Evolutionary conservation across 1,140 invertebrate genomes (phyloP), one percentile per base, ranked within the genome.

Genomic region (Rhagoletis pomonella): DNA sequence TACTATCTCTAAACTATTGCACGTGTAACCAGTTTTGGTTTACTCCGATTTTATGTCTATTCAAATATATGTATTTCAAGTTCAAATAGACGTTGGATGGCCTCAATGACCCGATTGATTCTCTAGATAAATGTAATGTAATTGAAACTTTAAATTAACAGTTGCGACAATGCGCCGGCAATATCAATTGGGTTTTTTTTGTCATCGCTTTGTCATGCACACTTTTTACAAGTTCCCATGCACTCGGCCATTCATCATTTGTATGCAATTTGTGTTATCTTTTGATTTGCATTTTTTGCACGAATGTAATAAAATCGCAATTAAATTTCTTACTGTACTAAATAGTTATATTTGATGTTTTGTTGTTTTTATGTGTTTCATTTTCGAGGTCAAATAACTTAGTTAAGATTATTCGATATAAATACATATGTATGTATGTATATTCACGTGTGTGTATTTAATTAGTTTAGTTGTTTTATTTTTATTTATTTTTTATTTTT

Each of bases 201-300:
- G 44, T 44, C 67, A 73, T 73, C 4, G 44, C 17, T 73, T 12
- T 73, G 14, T 42, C 17, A 12, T 39, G 12, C 17, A 47, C 42
- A 47, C 10, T 5, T 47, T 12, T 62, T n/a, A 62, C 14, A 42
- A 1, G 67, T 47, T 0, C 39, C 9, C 44, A 39, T 73, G 42
- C 42, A 14, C 67, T 73, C 44, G 5, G 50, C 50, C 50, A 55
- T 67, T 67, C 39, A 67, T 39, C 19, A 73, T 73, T 73, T 69
- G 44, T 42, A 14, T 4, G 39, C 6, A 73, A 44, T 73, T 73
- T 39, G 17, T 55, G 50, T 55, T 55, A 55, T 55, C 42, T 73
- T 73, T 12, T n/a, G n/a, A 73, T 73, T 73, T 73, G 67, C 44
- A 73, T 47, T 29, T 17, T 73, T 73, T 73, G 42, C 67, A 73